Evolutionary conservation across 2,888 invertebrate species (phyloP).

Genomic region (Eilema sororculum): DNA sequence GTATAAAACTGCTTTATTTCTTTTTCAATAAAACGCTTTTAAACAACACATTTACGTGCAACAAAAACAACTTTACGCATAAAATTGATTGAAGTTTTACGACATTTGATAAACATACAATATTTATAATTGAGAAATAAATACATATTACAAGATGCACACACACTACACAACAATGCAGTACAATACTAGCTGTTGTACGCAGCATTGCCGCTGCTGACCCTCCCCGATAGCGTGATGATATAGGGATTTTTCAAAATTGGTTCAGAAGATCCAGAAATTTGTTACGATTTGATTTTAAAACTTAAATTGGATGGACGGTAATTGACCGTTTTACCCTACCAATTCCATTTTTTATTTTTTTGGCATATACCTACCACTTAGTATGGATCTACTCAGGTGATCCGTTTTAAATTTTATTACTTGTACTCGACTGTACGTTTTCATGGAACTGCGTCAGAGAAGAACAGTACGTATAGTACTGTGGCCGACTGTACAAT

Average conservation of each 20-base stretch:
- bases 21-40: constrained; percentile 7
- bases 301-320: not conserved
- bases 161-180: not conserved
- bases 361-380: no score
- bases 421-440: no score
- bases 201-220: no score
- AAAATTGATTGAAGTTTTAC: constrained; percentile 11
- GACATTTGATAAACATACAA: not conserved
- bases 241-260: no score
- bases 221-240: no score
- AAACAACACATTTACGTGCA: constrained; percentile 11
- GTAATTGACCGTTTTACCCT: not conserved
- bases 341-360: not conserved
- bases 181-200: no score
- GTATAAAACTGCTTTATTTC: not conserved
- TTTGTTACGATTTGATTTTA: not conserved
- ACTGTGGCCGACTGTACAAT: no score
- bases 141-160: not conserved
- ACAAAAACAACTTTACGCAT: constrained; percentile 12
- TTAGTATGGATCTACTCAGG: no score
- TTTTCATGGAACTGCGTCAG: no score
- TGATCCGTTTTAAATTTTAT: no score
- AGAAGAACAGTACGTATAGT: no score
- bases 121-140: constrained; percentile 4
- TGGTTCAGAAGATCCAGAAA: no score